Evolutionary conservation across 1,140 invertebrate species (phyloP), one percentile per base, ranked within the genome.

Genomic region (Drosophila hydei): DNA sequence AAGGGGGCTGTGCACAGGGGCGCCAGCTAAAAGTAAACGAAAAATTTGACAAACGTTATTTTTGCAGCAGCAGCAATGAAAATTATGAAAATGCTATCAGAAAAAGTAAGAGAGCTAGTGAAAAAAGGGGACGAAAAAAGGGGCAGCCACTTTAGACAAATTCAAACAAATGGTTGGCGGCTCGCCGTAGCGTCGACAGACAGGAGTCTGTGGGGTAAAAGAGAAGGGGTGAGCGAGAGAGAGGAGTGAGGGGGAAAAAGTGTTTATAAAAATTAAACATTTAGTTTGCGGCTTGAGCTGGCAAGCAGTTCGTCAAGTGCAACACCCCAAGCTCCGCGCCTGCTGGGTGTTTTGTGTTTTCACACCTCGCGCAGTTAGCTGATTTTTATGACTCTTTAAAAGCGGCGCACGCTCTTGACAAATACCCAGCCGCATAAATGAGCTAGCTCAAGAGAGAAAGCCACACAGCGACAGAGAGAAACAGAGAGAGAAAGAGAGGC

Each of bases 241-340:
- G 42, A 11, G 8, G 0, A 38, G 18, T 21, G 51, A 56, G 36
- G 36, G 18, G 52, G 27, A 21, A 27, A 45, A 16, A 47, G 61
- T 87, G 81, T 87, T 87, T 87, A 87, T 78, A 85, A 69, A 77
- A 85, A 85, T 85, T 85, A 85, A 85, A 85, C 77, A 88, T 89
- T 89, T 73, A 88, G 81, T 78, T 81, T 88, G 81, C 64, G 83
- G 58, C 45, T 59, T 50, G 45, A 61, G 30, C 58, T 52, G 64
- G 48, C 25, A 52, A 71, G 33, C 61, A 71, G 61, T 71, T 71
- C 68, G 61, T 71, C 68, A 71, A 71, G 52, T 55, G 59, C 23
- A 55, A 8, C 47, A 47, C 14, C 36, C 40, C 25, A 27, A 36
- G 33, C 12, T 12, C 9, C 7, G 4, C 9, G 21, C 12, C 52